Base-by-base conservation (phyloP, 2,797 vertebrate species). In the Lateolabrax maculatus region DNA sequence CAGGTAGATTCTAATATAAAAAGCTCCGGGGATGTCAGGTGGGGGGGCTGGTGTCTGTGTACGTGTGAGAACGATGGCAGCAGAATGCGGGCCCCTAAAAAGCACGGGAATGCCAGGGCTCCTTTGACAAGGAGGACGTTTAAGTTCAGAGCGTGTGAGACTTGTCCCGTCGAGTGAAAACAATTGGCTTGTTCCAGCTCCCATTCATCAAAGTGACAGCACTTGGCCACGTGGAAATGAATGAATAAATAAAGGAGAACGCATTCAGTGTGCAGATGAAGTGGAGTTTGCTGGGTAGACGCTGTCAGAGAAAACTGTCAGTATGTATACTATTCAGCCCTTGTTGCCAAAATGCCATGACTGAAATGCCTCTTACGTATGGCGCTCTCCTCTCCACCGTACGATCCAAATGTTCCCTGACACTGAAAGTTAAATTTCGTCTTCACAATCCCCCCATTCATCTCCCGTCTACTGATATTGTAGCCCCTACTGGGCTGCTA, bases 121-220 rank as follows among this genome's bases (percentile, higher is more conserved):
- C 57, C 51, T 71, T 68, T 80, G 69, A 86, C 81, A 86, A 79
- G 85, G 58, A 84, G 73, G 87, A 93, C 76, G 76, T 92, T 90
- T 92, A 84, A 89, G 91, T 92, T 94, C 84, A 87, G 85, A 91
- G 89, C 77, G 60, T 90, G 88, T 87, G 80, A 88, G 89, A 89
- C 88, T 91, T 92, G 89, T 90, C 92, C 84, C 29, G 53, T 87
- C 60, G 71, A 91, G 89, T 92, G 90, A 93, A 93, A 94, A 92
- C 92, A 93, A 93, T 93, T 89, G 93, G 87, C 91, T 84, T 56
- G 79, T 73, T 89, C 87, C 89, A 92, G 90, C 89, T 89, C 90
- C 84, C 89, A 94, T 95, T 95, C 89, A 91, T 95, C 94, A 95
- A 84, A 86, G 85, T 94, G 94, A 94, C 94, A 94, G 93, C 83